Percentiles rank a stretch among this genome's conserved stretches.
Conservation (phyloP, 2,113 vertebrate genomes). For the Synchiropus splendidus region DNA sequence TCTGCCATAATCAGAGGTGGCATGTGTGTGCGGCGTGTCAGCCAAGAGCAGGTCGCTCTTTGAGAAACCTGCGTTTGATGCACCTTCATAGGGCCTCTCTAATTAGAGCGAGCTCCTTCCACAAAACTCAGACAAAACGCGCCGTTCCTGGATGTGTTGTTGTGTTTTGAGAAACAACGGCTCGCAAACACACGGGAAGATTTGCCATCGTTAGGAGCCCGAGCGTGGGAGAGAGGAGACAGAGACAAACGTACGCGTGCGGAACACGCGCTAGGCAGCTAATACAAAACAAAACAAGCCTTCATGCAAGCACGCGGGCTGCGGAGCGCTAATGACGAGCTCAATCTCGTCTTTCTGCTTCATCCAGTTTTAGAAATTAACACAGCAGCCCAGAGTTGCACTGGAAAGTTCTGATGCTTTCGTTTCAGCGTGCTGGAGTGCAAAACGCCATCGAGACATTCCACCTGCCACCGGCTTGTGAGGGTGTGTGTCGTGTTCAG, state of each 20-base stretch:
- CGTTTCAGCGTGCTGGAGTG: conserved; percentile 44
- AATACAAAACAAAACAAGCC: conserved; percentile 62
- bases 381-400: conserved; percentile 39
- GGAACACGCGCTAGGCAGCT: conserved; percentile 33
- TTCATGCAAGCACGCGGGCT: conserved; percentile 54
- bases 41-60: conserved; percentile 53
- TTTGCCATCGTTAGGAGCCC: conserved; percentile 60
- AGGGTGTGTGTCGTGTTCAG: conserved; percentile 21
- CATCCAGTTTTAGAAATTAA: conserved; percentile 71
- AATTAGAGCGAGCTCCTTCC: conserved; percentile 64
- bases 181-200: conserved; percentile 58
- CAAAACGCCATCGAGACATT: conserved; percentile 56
- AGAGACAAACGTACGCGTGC: conserved; percentile 13
- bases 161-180: conserved; percentile 55
- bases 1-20: conserved; percentile 60
- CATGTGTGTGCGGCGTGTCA: conserved; percentile 43
- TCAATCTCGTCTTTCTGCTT: conserved; percentile 64
- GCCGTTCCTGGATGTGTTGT: conserved; percentile 59
- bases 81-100: conserved; percentile 60
- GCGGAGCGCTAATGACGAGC: conserved; percentile 63
- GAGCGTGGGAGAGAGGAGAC: conserved; percentile 60
- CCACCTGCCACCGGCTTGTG: conserved; percentile 18
- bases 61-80: conserved; percentile 57
- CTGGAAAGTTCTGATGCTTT: conserved; percentile 55
- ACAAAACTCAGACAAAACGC: conserved; percentile 59